Conservation (phyloP, 2,797 vertebrate species). For the Anabas testudineus region DNA sequence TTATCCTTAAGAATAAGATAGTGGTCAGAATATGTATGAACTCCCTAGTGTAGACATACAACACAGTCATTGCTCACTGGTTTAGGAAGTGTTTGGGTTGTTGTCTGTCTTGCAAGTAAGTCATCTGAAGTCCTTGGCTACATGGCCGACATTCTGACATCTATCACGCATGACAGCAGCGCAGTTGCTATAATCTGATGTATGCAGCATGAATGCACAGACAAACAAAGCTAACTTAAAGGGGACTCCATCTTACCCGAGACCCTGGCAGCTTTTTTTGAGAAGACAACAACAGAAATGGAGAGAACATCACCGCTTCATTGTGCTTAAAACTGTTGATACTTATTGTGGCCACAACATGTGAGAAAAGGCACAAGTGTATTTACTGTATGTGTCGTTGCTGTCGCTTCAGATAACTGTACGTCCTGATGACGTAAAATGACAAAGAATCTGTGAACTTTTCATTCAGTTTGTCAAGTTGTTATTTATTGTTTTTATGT, state of each 20-base stretch:
- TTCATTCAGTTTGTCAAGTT: constrained; percentile 20
- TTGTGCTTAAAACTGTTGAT: neutral
- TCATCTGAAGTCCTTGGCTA: constrained; percentile 52
- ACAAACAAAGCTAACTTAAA: constrained; percentile 5
- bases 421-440: neutral
- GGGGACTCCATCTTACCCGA: constrained; percentile 9
- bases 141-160: constrained; percentile 46
- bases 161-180: constrained; percentile 36
- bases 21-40: no score
- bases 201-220: neutral
- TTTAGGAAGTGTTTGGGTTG: constrained; percentile 18
- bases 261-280: constrained; percentile 1
- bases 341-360: neutral
- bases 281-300: constrained; percentile 10
- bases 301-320: neutral
- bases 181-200: constrained; percentile 31
- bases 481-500: no score
- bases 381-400: constrained; percentile 15
- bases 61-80: constrained; percentile 14
- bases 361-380: neutral
- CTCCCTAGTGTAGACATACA: no score
- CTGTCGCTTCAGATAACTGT: constrained; percentile 26
- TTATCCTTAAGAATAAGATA: neutral
- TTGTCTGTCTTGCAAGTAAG: constrained; percentile 47
- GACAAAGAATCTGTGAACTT: neutral